Conservation (phyloP, 2,797 vertebrate species). For the Gobionotothen gibberifrons region DNA sequence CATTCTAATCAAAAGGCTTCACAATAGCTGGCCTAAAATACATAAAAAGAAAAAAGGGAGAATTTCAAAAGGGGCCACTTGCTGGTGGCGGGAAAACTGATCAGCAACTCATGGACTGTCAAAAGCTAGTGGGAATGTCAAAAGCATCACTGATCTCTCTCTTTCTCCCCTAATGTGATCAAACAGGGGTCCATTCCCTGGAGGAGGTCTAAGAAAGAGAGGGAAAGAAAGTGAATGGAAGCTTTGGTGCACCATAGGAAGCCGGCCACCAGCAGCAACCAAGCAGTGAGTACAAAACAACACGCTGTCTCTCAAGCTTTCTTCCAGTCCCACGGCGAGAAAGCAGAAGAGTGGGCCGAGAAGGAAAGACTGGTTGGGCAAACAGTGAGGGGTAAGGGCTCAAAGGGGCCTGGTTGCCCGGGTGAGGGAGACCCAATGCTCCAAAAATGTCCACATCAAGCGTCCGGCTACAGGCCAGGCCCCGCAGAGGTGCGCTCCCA, state of each 20-base stretch:
- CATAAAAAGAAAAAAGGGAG: slow-evolving; percentile 44
- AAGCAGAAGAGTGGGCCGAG: slow-evolving; percentile 56
- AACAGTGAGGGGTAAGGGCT: slow-evolving; percentile 81
- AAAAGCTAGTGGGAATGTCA: slow-evolving; percentile 74
- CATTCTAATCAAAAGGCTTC: slow-evolving; percentile 63
- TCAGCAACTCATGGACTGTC: slow-evolving; percentile 74
- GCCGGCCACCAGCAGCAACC: slow-evolving; percentile 74
- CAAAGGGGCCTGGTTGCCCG: slow-evolving; percentile 81
- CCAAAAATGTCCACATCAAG: slow-evolving; percentile 84
- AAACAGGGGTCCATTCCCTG: slow-evolving; percentile 72
- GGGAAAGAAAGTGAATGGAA: slow-evolving; percentile 62
- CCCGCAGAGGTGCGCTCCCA: slow-evolving; percentile 70
- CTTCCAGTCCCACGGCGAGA: slow-evolving; percentile 56
- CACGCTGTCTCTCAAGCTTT: slow-evolving; percentile 66
- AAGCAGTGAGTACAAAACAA: slow-evolving; percentile 74
- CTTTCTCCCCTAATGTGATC: slow-evolving; percentile 79
- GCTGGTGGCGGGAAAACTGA: slow-evolving; percentile 67
- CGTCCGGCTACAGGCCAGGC: slow-evolving; percentile 65
- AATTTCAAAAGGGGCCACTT: slow-evolving; percentile 65
- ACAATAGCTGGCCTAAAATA: slow-evolving; percentile 58
- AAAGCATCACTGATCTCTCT: slow-evolving; percentile 72
- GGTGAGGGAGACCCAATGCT: slow-evolving; percentile 75
- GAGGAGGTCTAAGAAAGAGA: slow-evolving; percentile 64
- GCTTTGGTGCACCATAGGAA: slow-evolving; percentile 76
- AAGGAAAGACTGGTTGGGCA: slow-evolving; percentile 71